These are phyloP conservation scores for Arctocebus calabarensis DNA, from an alignment of 2,797 vertebrate genomes.

Conservation along the genomic window DNA sequence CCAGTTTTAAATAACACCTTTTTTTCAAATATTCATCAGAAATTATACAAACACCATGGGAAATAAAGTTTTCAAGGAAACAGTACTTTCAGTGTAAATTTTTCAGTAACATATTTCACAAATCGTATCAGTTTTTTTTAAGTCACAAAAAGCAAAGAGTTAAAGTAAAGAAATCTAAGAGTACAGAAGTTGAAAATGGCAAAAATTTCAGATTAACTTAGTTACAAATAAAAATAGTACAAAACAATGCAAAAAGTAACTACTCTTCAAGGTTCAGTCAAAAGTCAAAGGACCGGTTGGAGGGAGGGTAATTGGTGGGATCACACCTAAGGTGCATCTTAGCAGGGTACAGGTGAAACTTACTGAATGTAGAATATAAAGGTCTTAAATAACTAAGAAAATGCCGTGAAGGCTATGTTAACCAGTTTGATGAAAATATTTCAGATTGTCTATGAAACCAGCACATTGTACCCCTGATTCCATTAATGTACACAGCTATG, in stretches of 20 bases:
- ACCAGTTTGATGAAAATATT: no score
- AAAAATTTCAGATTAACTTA: constrained; percentile 48
- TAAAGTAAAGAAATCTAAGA: constrained; percentile 53
- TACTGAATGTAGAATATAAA: no score
- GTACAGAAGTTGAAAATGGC: constrained; percentile 26
- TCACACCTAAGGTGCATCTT: no score
- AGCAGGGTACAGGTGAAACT: no score
- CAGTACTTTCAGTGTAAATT: not conserved
- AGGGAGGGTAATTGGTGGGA: no score
- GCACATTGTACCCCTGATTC: no score
- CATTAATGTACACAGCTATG: no score
- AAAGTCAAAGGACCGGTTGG: constrained; percentile 49
- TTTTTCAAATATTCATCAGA: constrained; percentile 17
- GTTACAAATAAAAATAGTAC: constrained; percentile 24
- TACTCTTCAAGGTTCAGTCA: constrained; percentile 19
- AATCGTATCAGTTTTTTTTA: constrained; percentile 20
- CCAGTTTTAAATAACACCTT: not conserved
- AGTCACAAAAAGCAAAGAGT: not conserved
- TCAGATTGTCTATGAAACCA: no score
- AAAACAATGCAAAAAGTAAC: constrained; percentile 45
- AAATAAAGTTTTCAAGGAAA: constrained; percentile 55
- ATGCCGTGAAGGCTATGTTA: no score
- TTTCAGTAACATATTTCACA: constrained; percentile 61
- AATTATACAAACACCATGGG: not conserved
- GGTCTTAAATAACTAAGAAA: no score